Evolutionary conservation across 2,113 vertebrate genomes (phyloP).

Genomic region (Crypturellus undulatus): DNA sequence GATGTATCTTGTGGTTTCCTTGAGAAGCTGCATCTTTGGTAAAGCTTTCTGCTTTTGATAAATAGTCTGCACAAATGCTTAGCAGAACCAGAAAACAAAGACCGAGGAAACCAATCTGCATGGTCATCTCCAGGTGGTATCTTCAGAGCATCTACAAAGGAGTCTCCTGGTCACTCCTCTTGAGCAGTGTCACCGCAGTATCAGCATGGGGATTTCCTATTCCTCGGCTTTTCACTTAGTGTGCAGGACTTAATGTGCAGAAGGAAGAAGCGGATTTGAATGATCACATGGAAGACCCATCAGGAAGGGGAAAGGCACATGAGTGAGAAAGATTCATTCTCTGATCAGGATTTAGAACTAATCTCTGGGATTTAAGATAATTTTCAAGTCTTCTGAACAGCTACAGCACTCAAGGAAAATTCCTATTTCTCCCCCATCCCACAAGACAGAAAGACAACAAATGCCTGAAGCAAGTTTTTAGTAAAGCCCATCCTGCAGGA

Average conservation of each 20-base stretch:
- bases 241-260: not conserved
- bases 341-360: not conserved
- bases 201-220: not conserved
- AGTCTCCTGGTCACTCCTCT: not conserved
- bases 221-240: not conserved
- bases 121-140: accelerated
- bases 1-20: not conserved
- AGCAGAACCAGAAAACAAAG: not conserved
- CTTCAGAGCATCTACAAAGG: not conserved
- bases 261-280: not conserved
- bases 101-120: not conserved
- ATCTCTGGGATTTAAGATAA: not conserved
- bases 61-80: not conserved
- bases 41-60: not conserved
- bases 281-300: not conserved
- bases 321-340: not conserved
- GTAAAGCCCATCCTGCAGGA: not conserved
- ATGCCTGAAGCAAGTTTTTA: not conserved
- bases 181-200: not conserved
- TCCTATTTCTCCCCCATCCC: not conserved
- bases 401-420: not conserved
- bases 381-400: not conserved
- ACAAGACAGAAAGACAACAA: not conserved
- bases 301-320: not conserved
- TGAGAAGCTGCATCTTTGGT: slow-evolving; percentile 19